Evolutionary conservation across 2,797 vertebrate genomes (phyloP).

Genomic region (Manis javanica): DNA sequence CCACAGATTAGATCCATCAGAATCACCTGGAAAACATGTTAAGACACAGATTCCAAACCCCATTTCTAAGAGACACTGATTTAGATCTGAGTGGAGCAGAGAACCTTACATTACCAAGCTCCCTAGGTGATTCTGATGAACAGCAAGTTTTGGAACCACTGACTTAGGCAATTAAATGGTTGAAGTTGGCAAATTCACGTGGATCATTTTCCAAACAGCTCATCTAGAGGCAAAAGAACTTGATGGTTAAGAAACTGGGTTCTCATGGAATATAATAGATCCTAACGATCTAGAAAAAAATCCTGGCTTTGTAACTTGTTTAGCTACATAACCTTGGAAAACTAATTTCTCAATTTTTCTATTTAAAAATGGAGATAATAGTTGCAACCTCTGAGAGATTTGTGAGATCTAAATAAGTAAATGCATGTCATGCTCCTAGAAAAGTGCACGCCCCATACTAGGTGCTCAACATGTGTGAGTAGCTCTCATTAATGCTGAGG

Average conservation of each 20-base stretch:
- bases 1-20: neutral
- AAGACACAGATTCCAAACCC: neutral
- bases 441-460: neutral
- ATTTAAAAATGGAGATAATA: neutral
- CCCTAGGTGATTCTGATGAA: neutral
- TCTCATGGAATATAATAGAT: neutral
- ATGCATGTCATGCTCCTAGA: neutral
- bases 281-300: neutral
- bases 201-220: neutral
- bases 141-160: constrained; percentile 12
- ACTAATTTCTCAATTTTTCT: neutral
- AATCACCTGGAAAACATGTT: neutral
- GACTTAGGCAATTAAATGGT: neutral
- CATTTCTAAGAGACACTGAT: neutral
- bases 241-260: neutral
- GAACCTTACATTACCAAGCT: neutral
- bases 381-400: neutral
- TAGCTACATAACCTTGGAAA: neutral
- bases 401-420: neutral
- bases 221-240: neutral
- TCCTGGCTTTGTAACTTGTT: neutral
- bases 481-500: neutral
- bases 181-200: neutral
- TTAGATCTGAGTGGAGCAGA: neutral
- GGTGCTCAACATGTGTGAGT: neutral